Base-by-base conservation (phyloP, 2,113 vertebrate genomes). In the Opisthocomus hoazin region DNA sequence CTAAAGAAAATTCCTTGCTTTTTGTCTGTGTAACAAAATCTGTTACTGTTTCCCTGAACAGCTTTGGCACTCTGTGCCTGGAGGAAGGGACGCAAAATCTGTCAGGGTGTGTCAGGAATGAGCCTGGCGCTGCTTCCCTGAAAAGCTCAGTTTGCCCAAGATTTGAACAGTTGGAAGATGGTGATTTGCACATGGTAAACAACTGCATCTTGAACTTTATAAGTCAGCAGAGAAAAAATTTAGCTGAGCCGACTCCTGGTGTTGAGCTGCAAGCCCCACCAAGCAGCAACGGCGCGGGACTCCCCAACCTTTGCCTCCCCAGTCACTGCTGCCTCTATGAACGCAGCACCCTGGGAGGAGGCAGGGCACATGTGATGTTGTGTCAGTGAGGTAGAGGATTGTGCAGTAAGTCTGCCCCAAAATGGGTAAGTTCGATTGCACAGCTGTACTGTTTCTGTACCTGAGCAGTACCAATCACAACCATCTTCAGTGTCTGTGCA, bases 11-110 rank as follows among this genome's bases (percentile, higher is more conserved):
- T 64, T 43, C 16, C 43, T 84, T 70, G 36, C 4, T 69, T 93
- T 83, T 78, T 71, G 37, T 68, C 83, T 89, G 2, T 86, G 71
- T 90, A 90, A 78, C 73, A 96, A 93, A 93, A 92, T 96, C 84
- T 89, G 48, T 80, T 90, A 78, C 51, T 90, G 60, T 96, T 95
- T 90, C 80, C 81, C 87, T 9, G 10, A 89, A 71, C 53, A 76
- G 76, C 76, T 74, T 74, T 15, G 2, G 32, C 27, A 21, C 76
- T 71, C 51, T 23, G 13, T 50, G 86, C 88, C 92, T 57, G 64
- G 37, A 93, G 86, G 88, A 64, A 79, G 69, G 64, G 79, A 61
- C 36, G 5, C 0, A 0, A 84, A 84, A 79, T 89, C 92, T 82
- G 90, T n/a, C 76, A 91, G 89, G 57, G 41, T 53, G 56, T 89